A percentile compares a stretch with the other conserved stretches of the same genome.
phyloP scores from a whole-genome alignment of 2,113 vertebrate species.

The Nanorana parkeri region DNA sequence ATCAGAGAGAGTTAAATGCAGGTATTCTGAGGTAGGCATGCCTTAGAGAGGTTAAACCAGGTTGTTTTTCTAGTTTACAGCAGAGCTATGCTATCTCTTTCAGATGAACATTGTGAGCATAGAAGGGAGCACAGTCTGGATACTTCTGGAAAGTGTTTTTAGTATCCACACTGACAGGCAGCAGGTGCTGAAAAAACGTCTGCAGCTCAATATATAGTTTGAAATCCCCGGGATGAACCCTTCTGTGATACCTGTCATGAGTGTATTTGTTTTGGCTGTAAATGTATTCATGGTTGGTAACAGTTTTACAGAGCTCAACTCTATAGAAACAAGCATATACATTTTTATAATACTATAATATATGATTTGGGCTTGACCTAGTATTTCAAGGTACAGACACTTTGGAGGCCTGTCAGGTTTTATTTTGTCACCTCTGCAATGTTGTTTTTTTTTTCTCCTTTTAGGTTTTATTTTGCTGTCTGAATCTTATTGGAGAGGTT shows the following conservation, averaged over 20 bases:
- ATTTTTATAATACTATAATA: no score
- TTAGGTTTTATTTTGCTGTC: no score
- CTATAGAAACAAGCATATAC: not conserved
- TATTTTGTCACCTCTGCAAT: no score
- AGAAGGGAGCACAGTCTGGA: conserved; percentile 33
- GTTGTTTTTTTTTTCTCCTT: no score
- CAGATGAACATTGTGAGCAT: conserved; percentile 37
- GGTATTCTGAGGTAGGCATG: conserved; percentile 36
- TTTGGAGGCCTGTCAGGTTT: no score
- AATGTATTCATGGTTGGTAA: not conserved
- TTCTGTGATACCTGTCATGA: not conserved
- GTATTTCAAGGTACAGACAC: no score
- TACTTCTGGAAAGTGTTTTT: conserved; percentile 42
- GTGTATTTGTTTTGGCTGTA: not conserved
- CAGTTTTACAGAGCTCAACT: not conserved
- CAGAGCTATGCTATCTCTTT: conserved; percentile 20
- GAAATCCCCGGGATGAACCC: not conserved
- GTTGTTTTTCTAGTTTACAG: conserved; percentile 32
- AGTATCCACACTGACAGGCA: conserved; percentile 21
- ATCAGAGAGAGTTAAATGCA: conserved; percentile 5
- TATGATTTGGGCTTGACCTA: no score
- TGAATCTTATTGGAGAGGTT: no score
- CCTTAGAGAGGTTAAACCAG: conserved; percentile 41
- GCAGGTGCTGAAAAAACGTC: conserved; percentile 47
- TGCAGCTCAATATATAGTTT: conserved; percentile 8